Evolutionary conservation across 2,888 invertebrate species (phyloP).

Genomic region (Leptinotarsa rubiginosa): DNA sequence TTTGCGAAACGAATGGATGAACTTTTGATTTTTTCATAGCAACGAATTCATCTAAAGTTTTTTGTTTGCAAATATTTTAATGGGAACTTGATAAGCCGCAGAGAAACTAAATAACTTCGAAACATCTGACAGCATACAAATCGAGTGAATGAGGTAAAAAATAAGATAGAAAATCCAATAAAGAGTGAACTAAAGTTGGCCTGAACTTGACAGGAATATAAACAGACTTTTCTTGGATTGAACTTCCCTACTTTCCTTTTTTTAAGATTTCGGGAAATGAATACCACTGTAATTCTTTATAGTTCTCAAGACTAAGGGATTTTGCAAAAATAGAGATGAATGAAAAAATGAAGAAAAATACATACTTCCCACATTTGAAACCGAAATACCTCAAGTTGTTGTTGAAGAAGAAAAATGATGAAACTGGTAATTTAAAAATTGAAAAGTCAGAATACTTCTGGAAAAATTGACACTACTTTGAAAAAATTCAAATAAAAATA

Average conservation of each 20-base stretch:
- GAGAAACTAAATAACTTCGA: slow-evolving; percentile 41
- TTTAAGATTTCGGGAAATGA: slow-evolving; percentile 5
- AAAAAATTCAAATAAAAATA: no score
- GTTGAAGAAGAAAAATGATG: no score
- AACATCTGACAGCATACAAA: slow-evolving; percentile 46
- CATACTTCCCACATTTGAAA: no score
- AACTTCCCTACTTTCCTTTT: slow-evolving; percentile 27
- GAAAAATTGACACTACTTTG: no score
- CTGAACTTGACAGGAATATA: slow-evolving; percentile 30
- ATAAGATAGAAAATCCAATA: slow-evolving; percentile 29
- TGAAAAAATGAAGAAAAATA: no score
- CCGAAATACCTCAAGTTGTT: no score
- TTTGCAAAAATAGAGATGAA: no score
- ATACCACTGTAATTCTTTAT: no score
- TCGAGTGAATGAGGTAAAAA: slow-evolving; percentile 39
- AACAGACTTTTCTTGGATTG: slow-evolving; percentile 29
- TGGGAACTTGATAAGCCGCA: slow-evolving; percentile 30
- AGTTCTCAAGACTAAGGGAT: no score
- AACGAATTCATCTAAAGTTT: slow-evolving; percentile 20
- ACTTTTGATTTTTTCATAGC: not conserved
- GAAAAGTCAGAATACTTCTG: no score
- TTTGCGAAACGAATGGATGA: not conserved
- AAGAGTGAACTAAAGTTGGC: slow-evolving; percentile 28
- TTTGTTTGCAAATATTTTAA: slow-evolving; percentile 29
- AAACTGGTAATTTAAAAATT: no score